Percentiles rank a stretch among this genome's conserved stretches.
Evolutionary conservation across 2,888 invertebrate species (phyloP).

Genomic region (Platerodrilus igneus): DNA sequence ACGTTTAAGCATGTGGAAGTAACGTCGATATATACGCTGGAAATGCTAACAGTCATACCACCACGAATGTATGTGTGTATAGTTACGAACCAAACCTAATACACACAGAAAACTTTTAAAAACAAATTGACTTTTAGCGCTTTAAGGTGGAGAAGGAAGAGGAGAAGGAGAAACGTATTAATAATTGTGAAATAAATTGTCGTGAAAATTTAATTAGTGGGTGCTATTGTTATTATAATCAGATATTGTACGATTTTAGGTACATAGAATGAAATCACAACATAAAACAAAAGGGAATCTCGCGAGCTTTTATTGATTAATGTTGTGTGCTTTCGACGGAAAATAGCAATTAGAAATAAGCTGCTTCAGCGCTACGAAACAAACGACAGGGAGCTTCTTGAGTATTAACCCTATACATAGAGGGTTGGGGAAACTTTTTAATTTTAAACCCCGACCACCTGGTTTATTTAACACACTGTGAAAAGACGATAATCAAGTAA

Average conservation of each 20-base stretch:
- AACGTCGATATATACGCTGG: slow-evolving; percentile 33
- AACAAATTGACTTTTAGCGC: no score
- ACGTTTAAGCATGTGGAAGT: slow-evolving; percentile 35
- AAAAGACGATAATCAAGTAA: no score
- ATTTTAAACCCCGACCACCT: no score
- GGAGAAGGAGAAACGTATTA: slow-evolving; percentile 16
- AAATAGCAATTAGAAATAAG: slow-evolving; percentile 27
- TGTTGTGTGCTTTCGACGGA: slow-evolving; percentile 25
- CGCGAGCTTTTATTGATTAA: slow-evolving; percentile 26
- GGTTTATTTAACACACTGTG: no score
- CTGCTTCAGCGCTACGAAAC: slow-evolving; percentile 24
- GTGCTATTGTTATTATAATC: slow-evolving; percentile 26
- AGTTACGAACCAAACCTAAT: no score
- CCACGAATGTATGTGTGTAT: no score
- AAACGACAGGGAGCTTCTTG: slow-evolving; percentile 21
- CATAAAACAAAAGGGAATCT: slow-evolving; percentile 21
- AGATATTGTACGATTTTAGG: slow-evolving; percentile 25
- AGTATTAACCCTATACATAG: slow-evolving; percentile 20
- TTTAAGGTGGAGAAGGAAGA: slow-evolving; percentile 16
- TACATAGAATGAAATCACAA: slow-evolving; percentile 22
- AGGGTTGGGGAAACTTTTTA: no score
- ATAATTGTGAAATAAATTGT: slow-evolving; percentile 28
- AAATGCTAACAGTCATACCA: no score
- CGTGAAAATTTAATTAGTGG: slow-evolving; percentile 30
- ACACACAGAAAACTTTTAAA: no score